Conservation (phyloP, 2,888 invertebrate genomes). For the Ommatoiulus sabulosus region DNA sequence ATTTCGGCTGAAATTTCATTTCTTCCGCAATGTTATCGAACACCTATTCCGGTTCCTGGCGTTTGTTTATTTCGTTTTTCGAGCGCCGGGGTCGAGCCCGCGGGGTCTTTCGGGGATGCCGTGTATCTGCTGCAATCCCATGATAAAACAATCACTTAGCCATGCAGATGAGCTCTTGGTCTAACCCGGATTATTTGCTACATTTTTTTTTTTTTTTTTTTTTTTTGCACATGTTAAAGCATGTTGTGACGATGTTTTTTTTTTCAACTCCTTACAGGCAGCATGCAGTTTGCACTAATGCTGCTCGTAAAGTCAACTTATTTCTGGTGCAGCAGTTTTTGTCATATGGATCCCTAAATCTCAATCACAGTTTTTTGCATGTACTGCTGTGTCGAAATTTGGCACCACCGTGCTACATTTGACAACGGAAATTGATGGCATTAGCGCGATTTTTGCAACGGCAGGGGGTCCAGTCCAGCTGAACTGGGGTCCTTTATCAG, state of each 20-base stretch:
- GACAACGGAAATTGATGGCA: neutral
- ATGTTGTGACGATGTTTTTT: neutral
- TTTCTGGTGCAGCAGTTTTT: too few relatives aligned
- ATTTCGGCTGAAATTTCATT: slow-evolving; percentile 22
- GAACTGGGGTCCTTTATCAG: slow-evolving; percentile 3
- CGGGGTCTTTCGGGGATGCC: neutral
- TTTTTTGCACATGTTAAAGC: neutral
- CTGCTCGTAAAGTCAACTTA: too few relatives aligned
- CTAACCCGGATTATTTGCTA: neutral
- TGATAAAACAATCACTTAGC: neutral
- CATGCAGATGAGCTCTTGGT: neutral
- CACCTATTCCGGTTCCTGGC: slow-evolving; percentile 5
- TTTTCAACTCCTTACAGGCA: too few relatives aligned
- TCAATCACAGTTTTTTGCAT: neutral
- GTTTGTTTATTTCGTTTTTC: neutral
- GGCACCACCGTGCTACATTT: neutral
- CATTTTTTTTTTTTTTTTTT: neutral
- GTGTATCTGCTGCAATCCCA: neutral
- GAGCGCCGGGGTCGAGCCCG: neutral
- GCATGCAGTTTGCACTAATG: too few relatives aligned
- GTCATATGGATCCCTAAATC: too few relatives aligned
- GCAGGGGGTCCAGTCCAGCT: slow-evolving; percentile 34
- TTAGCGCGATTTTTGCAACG: neutral
- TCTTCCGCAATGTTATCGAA: neutral
- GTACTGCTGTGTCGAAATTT: neutral